phyloP scores from a whole-genome alignment of 1,140 invertebrate genomes.

The Kradibia gibbosae region DNA sequence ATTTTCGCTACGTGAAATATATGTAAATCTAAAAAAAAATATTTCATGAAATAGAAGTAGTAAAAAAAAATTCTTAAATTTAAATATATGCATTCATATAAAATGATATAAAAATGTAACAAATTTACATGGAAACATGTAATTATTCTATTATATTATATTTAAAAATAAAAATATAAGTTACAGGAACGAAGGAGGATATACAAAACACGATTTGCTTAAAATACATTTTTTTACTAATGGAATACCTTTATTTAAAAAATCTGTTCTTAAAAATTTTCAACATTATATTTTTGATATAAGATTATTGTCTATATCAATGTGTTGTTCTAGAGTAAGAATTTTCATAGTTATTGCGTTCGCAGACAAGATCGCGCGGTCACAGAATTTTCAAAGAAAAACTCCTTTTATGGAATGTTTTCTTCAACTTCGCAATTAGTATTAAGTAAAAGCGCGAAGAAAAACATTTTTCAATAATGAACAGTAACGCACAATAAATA shows the following conservation, averaged over 20 bases:
- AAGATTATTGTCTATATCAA: too few relatives aligned
- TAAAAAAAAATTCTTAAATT: too few relatives aligned
- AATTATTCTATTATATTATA: too few relatives aligned
- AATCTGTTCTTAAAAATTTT: background rate
- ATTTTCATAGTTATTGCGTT: background rate
- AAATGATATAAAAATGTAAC: background rate
- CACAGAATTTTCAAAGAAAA: background rate
- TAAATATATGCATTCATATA: too few relatives aligned
- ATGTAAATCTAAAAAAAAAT: too few relatives aligned
- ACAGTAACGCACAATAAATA: background rate
- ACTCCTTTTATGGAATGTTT: background rate
- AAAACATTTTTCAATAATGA: background rate
- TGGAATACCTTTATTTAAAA: constrained; percentile 6
- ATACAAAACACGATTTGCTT: background rate
- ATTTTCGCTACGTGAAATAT: too few relatives aligned
- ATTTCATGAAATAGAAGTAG: too few relatives aligned
- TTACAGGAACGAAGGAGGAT: background rate
- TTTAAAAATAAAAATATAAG: too few relatives aligned
- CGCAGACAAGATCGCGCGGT: background rate
- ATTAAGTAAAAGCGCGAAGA: background rate
- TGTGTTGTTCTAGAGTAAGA: too few relatives aligned
- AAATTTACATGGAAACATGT: background rate
- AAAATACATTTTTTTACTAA: background rate
- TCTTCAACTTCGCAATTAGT: background rate
- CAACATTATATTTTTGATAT: too few relatives aligned